Base-by-base conservation (phyloP, 2,797 vertebrate species). In the Dipus sagitta region DNA sequence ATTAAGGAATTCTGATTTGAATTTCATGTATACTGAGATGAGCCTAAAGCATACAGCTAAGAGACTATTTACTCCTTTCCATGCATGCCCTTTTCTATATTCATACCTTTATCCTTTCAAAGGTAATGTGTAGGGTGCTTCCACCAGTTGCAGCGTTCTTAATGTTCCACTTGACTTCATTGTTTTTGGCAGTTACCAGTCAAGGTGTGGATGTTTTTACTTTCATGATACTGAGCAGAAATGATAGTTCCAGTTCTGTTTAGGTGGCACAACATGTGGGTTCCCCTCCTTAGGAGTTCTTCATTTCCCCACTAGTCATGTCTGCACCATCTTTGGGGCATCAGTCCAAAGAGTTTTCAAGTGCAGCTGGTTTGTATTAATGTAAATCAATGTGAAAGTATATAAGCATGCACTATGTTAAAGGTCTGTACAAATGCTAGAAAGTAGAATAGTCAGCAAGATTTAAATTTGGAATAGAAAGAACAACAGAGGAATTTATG, bases 361-460 rank as follows among this genome's bases (percentile, higher is more conserved):
- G 60, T 93, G 86, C 3, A 78, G 2, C 6, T 86, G 70, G 54
- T 85, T 18, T 42, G 26, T 80, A 91, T 34, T 67, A 67, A 3
- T 23, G 76, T 34, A 92, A 90, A 90, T 93, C 38, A 82, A 67
- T 79, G 71, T 75, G 58, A 88, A 90, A 90, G 17, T 68, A 92
- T 84, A 34, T 60, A n/a, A 87, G 94, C 93, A 84, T 91, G 28
- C 42, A 85, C n/a, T 90, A 38, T 92, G 18, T 79, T 82, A 68
- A 92, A 86, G 64, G 24, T 76, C 20, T 88, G 82, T 28, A 90
- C 26, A 70, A 78, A 93, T 88, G 52, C 52, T 72, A 94, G 23
- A 90, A 94, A 93, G 79, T 30, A 86, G 32, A 83, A 88, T 92
- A 68, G 92, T 34, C 23, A 32, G 18, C 81, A 93, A 80, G 65